Evolutionary conservation across 2,113 vertebrate species (phyloP), one percentile per base, ranked within the genome.

Genomic region (Spizaetus ornatus): DNA sequence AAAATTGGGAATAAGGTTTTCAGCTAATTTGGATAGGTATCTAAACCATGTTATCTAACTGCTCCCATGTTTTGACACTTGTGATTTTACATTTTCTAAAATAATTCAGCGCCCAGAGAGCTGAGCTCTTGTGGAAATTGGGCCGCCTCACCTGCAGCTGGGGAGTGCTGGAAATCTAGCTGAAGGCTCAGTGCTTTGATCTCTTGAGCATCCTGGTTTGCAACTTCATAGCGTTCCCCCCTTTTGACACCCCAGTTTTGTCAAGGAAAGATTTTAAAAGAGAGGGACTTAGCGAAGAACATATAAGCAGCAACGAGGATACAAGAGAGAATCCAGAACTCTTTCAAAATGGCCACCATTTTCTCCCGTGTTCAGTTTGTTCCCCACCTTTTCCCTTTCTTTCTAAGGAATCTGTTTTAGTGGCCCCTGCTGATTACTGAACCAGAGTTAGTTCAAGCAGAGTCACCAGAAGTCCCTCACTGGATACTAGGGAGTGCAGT

Each of bases 81-180:
- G 45, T 7, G 50, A 31, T 90, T 92, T 86, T 66, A 62, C 19
- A 11, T 66, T 90, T 82, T 69, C 45, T 78, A 59, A 83, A 80
- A 29, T 67, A 89, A 88, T 61, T 77, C 36, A 10, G 18, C 10
- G 7, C 19, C n/a, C 32, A 58, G 55, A 26, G 31, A 85, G 36
- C 15, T 4, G 2, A 82, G 32, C 17, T 89, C 15, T 36, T 0
- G 0, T 52, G 63, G 53, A 86, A 82, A 38, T 65, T n/a, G 65
- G 20, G 7, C 69, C 5, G 4, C 48, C 36, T 56, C 58, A 38
- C 23, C 53, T 43, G 66, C 70, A 87, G 65, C 53, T 90, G 40
- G 22, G 36, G 36, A 47, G 6, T 26, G 47, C 25, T 88, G 73
- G 52, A 65, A 91, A 65, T 78, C 13, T 4, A 56, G 7, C 18